These are phyloP conservation scores for Paguma larvata DNA, from an alignment of 2,797 vertebrate species.

Conservation along the genomic window DNA sequence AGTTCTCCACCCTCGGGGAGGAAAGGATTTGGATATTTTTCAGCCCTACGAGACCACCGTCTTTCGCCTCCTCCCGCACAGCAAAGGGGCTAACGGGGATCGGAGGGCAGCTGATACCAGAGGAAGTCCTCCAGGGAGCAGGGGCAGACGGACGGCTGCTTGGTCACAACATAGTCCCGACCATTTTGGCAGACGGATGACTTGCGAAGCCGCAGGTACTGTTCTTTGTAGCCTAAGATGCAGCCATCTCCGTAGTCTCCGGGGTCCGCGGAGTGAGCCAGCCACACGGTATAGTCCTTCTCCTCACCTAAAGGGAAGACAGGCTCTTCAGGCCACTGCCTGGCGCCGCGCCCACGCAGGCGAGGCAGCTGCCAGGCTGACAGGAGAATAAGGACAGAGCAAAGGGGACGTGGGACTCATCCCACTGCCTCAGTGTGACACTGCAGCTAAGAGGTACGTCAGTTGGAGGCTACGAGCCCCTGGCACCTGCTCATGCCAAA, in stretches of 20 bases:
- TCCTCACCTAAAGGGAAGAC: constrained; percentile 89
- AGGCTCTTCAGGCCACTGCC: constrained; percentile 28
- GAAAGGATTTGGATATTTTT: neutral
- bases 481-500: neutral
- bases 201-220: constrained; percentile 94
- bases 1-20: neutral
- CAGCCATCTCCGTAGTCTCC: constrained; percentile 94
- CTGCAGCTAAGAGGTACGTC: neutral
- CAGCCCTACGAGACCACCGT: neutral
- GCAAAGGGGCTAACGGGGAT: neutral
- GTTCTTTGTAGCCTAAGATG: constrained; percentile 97
- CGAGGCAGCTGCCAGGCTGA: constrained; percentile 1
- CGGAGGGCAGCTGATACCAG: constrained; percentile 90
- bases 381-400: neutral
- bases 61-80: neutral
- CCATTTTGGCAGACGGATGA: constrained; percentile 96
- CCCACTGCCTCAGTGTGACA: neutral
- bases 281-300: constrained; percentile 94
- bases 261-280: constrained; percentile 96
- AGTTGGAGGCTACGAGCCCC: neutral
- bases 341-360: neutral
- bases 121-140: constrained; percentile 97
- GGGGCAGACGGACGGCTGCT: constrained; percentile 91
- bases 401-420: neutral
- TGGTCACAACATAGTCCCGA: constrained; percentile 91